These are phyloP conservation scores for Crenuchus spilurus DNA, from an alignment of 2,797 vertebrate genomes.

Conservation along the genomic window DNA sequence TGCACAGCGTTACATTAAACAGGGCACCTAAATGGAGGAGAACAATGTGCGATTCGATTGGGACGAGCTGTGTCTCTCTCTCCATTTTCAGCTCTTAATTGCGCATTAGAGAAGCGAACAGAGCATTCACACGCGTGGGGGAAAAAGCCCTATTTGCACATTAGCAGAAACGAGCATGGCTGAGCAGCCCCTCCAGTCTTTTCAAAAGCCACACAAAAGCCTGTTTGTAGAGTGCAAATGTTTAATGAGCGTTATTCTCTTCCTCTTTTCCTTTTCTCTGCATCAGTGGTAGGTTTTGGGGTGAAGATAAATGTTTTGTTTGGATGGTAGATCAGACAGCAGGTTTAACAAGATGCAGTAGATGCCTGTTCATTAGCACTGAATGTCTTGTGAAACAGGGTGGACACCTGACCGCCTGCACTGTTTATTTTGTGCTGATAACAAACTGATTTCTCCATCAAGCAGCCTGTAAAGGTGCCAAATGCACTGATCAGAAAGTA, in stretches of 20 bases:
- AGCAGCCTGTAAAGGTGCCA: not conserved
- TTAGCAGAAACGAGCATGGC: conserved; percentile 41
- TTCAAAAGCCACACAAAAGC: not conserved
- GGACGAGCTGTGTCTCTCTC: conserved; percentile 51
- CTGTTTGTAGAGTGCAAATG: conserved; percentile 35
- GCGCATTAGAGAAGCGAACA: conserved; percentile 51
- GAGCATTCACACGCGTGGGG: conserved; percentile 33
- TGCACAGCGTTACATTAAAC: conserved; percentile 50
- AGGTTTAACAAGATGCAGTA: conserved; percentile 1
- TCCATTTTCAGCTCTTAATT: conserved; percentile 61
- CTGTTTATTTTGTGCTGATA: not conserved
- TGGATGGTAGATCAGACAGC: conserved; percentile 13
- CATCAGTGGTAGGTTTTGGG: not conserved
- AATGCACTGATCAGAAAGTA: too few species aligned
- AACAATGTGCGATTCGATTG: conserved; percentile 66
- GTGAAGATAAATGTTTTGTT: conserved; percentile 28
- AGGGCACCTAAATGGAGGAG: conserved; percentile 53
- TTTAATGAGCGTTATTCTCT: conserved; percentile 18
- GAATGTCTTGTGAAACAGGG: not conserved
- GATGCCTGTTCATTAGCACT: conserved; percentile 16
- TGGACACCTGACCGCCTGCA: not conserved
- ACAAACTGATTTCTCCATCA: not conserved
- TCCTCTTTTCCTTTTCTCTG: not conserved
- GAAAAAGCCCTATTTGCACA: conserved; percentile 52
- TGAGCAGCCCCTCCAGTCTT: conserved; percentile 12